Conservation (phyloP, 1,140 invertebrate species). For the Temnothorax longispinosus region DNA sequence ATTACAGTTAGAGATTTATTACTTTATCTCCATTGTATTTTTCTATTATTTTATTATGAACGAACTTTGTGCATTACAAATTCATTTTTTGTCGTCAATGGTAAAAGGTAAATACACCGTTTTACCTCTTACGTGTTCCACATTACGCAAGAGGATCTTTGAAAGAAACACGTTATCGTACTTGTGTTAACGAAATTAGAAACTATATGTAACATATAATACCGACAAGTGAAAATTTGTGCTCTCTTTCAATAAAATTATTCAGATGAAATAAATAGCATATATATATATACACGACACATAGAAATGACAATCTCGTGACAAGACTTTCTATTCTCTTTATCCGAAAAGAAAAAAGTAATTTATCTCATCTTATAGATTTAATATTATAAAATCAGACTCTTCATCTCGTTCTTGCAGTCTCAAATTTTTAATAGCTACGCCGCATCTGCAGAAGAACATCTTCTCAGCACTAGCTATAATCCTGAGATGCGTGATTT, state of each 20-base stretch:
- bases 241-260: background rate
- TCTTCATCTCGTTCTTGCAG: slow-evolving; percentile 1
- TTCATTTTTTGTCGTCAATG: slow-evolving; percentile 20
- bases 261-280: background rate
- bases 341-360: background rate
- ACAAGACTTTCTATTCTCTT: background rate
- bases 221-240: background rate
- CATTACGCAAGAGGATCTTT: background rate
- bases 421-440: background rate
- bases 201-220: background rate
- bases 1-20: background rate
- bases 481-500: slow-evolving; percentile 22
- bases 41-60: slow-evolving; percentile 37
- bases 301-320: background rate
- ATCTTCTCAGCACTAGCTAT: background rate
- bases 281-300: background rate
- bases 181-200: background rate
- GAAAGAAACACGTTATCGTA: background rate
- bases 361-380: background rate
- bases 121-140: background rate
- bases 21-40: background rate
- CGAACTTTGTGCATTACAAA: slow-evolving; percentile 22
- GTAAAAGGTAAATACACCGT: background rate
- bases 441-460: background rate
- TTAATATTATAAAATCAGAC: background rate